Percentiles rank a stretch among this genome's conserved stretches.
Evolutionary conservation across 2,888 invertebrate species (phyloP).

Genomic region (Augiades crinisus): DNA sequence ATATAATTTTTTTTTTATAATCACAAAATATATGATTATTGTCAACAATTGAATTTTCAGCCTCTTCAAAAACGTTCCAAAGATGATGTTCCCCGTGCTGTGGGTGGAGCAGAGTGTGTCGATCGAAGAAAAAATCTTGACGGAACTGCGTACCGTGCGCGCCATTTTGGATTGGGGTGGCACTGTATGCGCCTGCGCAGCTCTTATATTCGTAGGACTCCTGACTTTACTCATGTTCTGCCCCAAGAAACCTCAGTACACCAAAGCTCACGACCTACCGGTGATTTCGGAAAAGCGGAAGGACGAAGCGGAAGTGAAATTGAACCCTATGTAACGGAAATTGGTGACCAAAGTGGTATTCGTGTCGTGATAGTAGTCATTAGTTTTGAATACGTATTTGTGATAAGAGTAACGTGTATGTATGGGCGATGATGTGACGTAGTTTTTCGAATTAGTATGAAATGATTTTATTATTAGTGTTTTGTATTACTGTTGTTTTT

Average conservation of each 20-base stretch:
- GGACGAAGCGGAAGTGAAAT: slow-evolving; percentile 63
- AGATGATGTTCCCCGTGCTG: slow-evolving; percentile 86
- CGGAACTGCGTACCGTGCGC: slow-evolving; percentile 70
- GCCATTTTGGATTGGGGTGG: slow-evolving; percentile 64
- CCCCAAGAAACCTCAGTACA: slow-evolving; percentile 42
- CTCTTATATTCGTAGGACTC: slow-evolving; percentile 77
- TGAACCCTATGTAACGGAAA: slow-evolving; percentile 55
- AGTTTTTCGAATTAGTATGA: too few relatives aligned
- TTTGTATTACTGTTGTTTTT: too few relatives aligned
- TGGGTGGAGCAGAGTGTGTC: slow-evolving; percentile 89
- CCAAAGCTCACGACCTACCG: slow-evolving; percentile 43
- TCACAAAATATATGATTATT: too few relatives aligned
- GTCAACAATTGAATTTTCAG: too few relatives aligned
- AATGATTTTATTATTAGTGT: too few relatives aligned
- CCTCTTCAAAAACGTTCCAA: slow-evolving; percentile 84
- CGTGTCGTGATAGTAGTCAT: not conserved
- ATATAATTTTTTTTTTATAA: too few relatives aligned
- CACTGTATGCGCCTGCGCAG: slow-evolving; percentile 54
- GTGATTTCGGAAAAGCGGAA: slow-evolving; percentile 45
- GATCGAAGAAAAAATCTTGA: slow-evolving; percentile 79
- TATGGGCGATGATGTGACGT: not conserved
- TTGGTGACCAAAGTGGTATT: not conserved
- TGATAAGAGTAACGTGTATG: not conserved
- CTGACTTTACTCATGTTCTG: slow-evolving; percentile 65
- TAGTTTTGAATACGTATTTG: not conserved